Base-by-base conservation (phyloP, 2,797 vertebrate genomes). In the Chelon labrosus region DNA sequence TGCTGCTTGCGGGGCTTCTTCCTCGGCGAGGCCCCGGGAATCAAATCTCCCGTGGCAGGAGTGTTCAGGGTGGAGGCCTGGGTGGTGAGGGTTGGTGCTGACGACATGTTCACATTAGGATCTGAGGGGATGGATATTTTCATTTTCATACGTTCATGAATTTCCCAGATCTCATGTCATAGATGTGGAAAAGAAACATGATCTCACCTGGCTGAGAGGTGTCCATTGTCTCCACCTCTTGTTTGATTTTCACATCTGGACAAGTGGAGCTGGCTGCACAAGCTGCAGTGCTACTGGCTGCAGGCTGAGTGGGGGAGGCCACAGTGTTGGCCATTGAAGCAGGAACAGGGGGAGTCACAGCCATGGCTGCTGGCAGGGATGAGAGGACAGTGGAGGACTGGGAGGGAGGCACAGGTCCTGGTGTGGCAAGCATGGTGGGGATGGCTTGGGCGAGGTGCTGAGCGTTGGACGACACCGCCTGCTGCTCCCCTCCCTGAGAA, bases 1-100 rank as follows among this genome's bases (percentile, higher is more conserved):
- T 99, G 98, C 88, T 99, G 98, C 88, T 99, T 99, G 59, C 98
- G 96, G 52, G 98, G 98, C 82, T 99, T 99, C 88, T 99, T 99
- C 73, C 98, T 95, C 0, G 97, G 98, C 1, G 98, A 99, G 58
- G 98, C 97, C 60, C 98, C 98, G 0, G 97, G 96, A 41, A 96
- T 95, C 65, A 98, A 92, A 77, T 99, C 98, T 5, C 95, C 97
- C 3, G 94, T 77, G 8, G 67, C 79, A 55, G 95, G 93, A 73
- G 96, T 79, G 42, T 89, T 95, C 46, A 96, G 93, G 66, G 94
- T 95, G 88, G 96, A 96, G 67, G 94, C 92, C 91, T 96, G 91
- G 65, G 72, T 55, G 62, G 55, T 86, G 65, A 96, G 91, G 49
- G 92, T 91, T 0, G 94, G 93, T 59, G 94, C 95, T 42, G 94